Percentiles rank a stretch among this genome's conserved stretches.
phyloP scores from a whole-genome alignment of 1,140 invertebrate genomes.

The Meloidogyne hapla region DNA sequence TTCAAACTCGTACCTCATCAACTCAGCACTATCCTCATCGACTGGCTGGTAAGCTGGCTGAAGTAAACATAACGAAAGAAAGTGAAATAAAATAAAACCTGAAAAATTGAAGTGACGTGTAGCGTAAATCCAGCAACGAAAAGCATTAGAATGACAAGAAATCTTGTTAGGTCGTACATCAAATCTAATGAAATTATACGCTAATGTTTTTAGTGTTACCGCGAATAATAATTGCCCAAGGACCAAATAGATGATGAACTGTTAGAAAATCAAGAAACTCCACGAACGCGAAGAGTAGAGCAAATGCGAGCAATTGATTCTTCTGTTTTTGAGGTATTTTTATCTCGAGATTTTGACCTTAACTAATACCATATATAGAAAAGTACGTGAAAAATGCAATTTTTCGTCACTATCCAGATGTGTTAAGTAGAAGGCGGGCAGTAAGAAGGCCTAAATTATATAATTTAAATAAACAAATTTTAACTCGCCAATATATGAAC shows the following conservation, averaged over 20 bases:
- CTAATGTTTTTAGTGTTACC: constrained; percentile 62
- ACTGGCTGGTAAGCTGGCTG: constrained; percentile 57
- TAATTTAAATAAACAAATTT: too few species aligned
- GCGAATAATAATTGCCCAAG: constrained; percentile 79
- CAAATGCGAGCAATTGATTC: constrained; percentile 92
- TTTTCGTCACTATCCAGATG: constrained; percentile 67
- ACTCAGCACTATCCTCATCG: constrained; percentile 57
- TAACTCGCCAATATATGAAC: constrained; percentile 85
- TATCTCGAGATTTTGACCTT: constrained; percentile 65
- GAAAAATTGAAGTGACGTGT: constrained; percentile 91
- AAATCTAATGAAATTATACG: constrained; percentile 53
- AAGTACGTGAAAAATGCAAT: constrained; percentile 62
- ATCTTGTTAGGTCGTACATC: constrained; percentile 80
- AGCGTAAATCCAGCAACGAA: constrained; percentile 98
- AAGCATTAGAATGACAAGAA: constrained; percentile 91
- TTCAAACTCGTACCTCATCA: constrained; percentile 46
- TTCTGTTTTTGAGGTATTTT: constrained; percentile 67
- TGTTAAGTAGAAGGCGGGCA: constrained; percentile 65
- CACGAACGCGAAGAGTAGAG: constrained; percentile 89
- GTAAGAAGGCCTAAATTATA: constrained; percentile 72
- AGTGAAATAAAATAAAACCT: constrained; percentile 73
- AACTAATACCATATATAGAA: constrained; percentile 56
- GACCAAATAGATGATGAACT: constrained; percentile 97
- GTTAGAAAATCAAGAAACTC: constrained; percentile 86
- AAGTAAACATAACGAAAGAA: constrained; percentile 37